A percentile compares a stretch with the other conserved stretches of the same genome.
phyloP scores from a whole-genome alignment of 2,797 vertebrate species.

The Coendou prehensilis region DNA sequence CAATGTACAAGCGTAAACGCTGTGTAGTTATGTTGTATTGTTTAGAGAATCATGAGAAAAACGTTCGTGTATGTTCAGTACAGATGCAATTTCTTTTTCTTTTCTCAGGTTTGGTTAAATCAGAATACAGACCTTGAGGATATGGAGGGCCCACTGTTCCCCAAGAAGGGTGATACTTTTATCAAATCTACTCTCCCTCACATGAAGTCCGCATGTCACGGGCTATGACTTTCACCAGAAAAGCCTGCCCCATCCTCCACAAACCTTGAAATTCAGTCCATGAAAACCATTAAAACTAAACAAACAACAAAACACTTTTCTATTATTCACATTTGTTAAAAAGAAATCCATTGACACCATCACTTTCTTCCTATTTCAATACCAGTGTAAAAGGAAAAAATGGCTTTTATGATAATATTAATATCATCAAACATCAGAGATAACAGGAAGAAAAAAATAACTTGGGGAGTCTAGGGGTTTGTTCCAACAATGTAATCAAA shows the following conservation, averaged over 20 bases:
- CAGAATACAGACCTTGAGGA: neutral
- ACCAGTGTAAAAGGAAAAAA: neutral
- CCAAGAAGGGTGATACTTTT: neutral
- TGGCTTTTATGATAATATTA: constrained; percentile 4
- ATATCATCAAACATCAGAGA: constrained; percentile 16
- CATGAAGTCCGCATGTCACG: neutral
- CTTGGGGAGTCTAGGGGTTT: neutral
- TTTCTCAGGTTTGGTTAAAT: neutral
- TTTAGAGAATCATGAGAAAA: neutral
- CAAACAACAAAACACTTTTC: neutral
- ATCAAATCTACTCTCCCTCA: neutral
- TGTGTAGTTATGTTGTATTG: neutral
- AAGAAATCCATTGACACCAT: neutral
- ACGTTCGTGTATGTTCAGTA: neutral
- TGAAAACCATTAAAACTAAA: neutral
- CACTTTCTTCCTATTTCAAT: neutral
- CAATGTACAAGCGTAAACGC: neutral
- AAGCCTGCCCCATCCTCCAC: neutral
- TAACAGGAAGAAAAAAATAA: constrained; percentile 20
- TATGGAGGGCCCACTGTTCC: neutral
- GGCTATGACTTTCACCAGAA: neutral
- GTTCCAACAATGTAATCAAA: neutral
- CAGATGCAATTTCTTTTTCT: neutral
- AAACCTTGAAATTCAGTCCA: neutral
- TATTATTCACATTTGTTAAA: neutral